phyloP scores from a whole-genome alignment of 2,113 vertebrate species.

The Chloropsis hardwickii region DNA sequence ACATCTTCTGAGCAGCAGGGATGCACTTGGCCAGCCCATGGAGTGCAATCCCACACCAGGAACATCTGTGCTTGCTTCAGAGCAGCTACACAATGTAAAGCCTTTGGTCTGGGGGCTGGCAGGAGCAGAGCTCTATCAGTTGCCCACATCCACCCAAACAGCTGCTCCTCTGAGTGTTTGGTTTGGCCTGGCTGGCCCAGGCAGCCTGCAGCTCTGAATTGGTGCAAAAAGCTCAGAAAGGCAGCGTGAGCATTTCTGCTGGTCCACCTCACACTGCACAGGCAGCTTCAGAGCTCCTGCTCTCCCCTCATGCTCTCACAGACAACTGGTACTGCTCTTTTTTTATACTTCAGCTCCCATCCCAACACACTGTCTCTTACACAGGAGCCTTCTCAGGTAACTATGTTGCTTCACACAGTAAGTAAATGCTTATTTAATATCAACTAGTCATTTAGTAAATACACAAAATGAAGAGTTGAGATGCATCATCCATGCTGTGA shows the following conservation, averaged over 20 bases:
- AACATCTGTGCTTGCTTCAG: background rate
- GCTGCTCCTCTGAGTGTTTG: background rate
- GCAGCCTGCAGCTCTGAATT: background rate
- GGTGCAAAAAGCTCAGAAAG: background rate
- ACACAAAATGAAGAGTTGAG: background rate
- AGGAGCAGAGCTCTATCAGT: background rate
- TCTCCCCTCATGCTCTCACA: background rate
- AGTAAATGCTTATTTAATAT: background rate
- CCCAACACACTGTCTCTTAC: background rate
- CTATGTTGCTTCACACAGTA: background rate
- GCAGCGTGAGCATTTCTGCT: accelerated
- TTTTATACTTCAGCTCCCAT: background rate
- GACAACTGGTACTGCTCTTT: background rate
- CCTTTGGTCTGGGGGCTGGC: background rate
- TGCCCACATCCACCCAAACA: background rate
- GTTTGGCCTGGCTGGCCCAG: background rate
- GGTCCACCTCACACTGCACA: background rate
- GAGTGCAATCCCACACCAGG: background rate
- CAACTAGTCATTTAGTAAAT: background rate
- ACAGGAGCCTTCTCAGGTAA: background rate
- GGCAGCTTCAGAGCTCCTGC: accelerated
- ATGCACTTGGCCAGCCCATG: background rate
- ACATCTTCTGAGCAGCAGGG: background rate
- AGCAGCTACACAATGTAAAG: accelerated
- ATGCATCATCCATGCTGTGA: background rate